Evolutionary conservation across 2,888 invertebrate species (phyloP).

Genomic region (Ichneumon xanthorius): DNA sequence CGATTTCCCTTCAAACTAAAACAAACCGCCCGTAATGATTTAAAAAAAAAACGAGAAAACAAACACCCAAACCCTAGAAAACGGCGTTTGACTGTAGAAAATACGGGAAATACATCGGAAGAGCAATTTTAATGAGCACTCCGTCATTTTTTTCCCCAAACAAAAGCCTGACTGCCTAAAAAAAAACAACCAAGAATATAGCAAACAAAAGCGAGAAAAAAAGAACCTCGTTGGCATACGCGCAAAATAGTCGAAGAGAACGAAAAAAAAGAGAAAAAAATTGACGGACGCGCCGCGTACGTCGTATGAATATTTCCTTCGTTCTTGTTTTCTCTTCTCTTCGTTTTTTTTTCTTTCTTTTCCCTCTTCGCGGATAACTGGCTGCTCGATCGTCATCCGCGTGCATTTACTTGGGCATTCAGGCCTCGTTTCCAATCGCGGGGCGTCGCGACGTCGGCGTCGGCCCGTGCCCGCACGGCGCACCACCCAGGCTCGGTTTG

Average conservation of each 20-base stretch:
- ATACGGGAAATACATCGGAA: conserved; percentile 3
- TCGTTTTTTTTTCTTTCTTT: conserved; percentile 29
- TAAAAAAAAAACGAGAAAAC: not conserved
- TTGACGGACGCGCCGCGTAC: conserved; percentile 57
- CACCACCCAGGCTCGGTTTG: conserved; percentile 76
- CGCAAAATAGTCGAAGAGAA: conserved; percentile 36
- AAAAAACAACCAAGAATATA: conserved; percentile 11
- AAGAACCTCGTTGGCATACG: conserved; percentile 14
- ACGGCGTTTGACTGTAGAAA: conserved; percentile 9
- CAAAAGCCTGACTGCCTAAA: conserved; percentile 3
- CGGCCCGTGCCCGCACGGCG: conserved; percentile 80
- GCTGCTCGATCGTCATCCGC: conserved; percentile 72
- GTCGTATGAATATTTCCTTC: conserved; percentile 61
- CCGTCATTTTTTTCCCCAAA: conserved; percentile 40
- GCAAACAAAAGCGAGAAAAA: conserved; percentile 9
- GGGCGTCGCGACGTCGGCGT: conserved; percentile 70
- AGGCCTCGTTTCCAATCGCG: conserved; percentile 70
- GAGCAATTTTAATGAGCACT: conserved; percentile 38
- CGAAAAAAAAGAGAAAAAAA: conserved; percentile 53
- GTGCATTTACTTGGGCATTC: conserved; percentile 70
- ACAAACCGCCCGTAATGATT: not conserved
- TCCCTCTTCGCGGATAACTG: conserved; percentile 68
- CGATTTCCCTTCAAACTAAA: not conserved
- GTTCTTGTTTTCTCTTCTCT: conserved; percentile 11
- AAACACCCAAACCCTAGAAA: not conserved